Conservation (phyloP, 2,113 vertebrate genomes). For the Pollachius pollachius region DNA sequence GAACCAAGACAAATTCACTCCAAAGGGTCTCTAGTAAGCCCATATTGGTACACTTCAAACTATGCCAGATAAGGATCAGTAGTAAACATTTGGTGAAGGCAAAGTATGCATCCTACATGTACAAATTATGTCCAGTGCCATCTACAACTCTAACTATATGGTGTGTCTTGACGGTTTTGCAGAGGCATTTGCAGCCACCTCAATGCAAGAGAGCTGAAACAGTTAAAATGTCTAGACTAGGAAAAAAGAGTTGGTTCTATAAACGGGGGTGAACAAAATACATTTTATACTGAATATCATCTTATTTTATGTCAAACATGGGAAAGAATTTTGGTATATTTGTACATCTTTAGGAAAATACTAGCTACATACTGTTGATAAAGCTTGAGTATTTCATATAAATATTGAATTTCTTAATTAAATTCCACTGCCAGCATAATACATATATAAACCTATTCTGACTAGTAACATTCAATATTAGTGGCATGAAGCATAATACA, state of each 20-base stretch:
- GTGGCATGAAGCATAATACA: not conserved
- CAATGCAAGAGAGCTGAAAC: not conserved
- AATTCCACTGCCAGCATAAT: not conserved
- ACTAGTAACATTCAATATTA: not conserved
- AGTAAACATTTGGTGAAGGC: not conserved
- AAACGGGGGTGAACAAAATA: not conserved
- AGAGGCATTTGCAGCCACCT: too few relatives aligned
- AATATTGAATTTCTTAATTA: not conserved
- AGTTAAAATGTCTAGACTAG: not conserved
- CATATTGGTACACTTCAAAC: not conserved
- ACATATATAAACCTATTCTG: not conserved
- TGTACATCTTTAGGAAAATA: constrained; percentile 1
- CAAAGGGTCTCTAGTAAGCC: too few relatives aligned
- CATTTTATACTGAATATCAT: not conserved
- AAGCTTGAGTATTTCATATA: not conserved
- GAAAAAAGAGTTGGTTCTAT: too few relatives aligned
- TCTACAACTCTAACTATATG: too few relatives aligned
- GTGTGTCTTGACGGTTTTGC: too few relatives aligned
- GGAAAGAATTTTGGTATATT: not conserved
- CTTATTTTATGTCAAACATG: not conserved
- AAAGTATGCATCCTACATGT: not conserved
- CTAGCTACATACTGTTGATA: not conserved
- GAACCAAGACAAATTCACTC: too few relatives aligned
- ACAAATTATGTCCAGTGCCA: not conserved
- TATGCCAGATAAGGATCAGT: not conserved